Evolutionary conservation across 1,140 invertebrate species (phyloP).

Genomic region (Caenorhabditis inopinata): DNA sequence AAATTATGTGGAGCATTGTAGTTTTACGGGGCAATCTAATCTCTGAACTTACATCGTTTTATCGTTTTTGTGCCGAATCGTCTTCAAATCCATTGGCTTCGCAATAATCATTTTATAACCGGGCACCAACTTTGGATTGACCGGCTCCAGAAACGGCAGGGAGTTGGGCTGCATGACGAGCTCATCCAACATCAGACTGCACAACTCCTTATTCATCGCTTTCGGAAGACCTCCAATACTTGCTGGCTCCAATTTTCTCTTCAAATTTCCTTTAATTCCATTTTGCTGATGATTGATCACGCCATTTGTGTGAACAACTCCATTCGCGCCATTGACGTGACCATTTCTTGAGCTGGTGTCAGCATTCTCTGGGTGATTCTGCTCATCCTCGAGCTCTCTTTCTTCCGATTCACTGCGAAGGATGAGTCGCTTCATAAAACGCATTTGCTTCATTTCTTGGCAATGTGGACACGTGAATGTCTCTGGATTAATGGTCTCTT

Average conservation of each 20-base stretch:
- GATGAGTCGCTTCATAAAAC: not conserved
- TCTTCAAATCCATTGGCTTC: constrained; percentile 45
- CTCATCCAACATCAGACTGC: constrained; percentile 37
- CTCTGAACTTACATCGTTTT: not conserved
- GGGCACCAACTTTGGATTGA: constrained; percentile 33
- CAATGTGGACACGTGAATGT: not conserved
- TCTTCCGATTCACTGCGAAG: constrained; percentile 36
- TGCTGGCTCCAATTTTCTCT: constrained; percentile 32
- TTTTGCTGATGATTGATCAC: not conserved
- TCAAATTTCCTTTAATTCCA: not conserved
- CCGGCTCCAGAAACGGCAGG: constrained; percentile 36
- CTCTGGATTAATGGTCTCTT: not conserved
- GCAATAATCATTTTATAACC: constrained; percentile 21
- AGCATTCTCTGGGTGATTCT: not conserved
- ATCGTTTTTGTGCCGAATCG: constrained; percentile 36
- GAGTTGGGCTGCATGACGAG: constrained; percentile 21
- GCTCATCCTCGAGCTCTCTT: constrained; percentile 4
- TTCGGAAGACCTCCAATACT: constrained; percentile 2
- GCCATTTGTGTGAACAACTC: not conserved
- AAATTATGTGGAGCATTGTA: too few relatives aligned
- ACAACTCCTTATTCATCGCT: not conserved
- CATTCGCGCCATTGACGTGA: not conserved
- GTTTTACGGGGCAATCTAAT: too few relatives aligned
- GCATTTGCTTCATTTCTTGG: constrained; percentile 3
- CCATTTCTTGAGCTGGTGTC: not conserved